phyloP scores from a whole-genome alignment of 2,797 vertebrate genomes.

The Melanotaenia trifasciata region DNA sequence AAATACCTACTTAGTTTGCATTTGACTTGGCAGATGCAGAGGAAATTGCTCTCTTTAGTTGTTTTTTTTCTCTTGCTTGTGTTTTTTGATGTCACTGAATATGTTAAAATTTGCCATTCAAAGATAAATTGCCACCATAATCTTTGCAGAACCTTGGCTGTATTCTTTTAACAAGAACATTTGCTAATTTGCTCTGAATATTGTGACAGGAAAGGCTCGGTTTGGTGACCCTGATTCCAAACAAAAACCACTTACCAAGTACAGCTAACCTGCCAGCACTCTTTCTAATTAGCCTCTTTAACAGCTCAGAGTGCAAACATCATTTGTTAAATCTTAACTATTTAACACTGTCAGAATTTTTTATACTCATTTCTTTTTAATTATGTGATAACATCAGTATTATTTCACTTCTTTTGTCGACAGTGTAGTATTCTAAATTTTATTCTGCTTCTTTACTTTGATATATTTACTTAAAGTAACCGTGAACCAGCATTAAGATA shows the following conservation, averaged over 20 bases:
- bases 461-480: not conserved
- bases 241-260: constrained; percentile 16
- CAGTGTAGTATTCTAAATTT: not conserved
- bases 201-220: constrained; percentile 11
- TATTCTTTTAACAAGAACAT: constrained; percentile 24
- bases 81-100: constrained; percentile 35
- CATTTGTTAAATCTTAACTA: constrained; percentile 13
- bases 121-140: constrained; percentile 16
- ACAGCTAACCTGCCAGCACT: not conserved
- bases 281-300: not conserved
- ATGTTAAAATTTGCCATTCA: constrained; percentile 31
- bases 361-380: not conserved
- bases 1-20: constrained; percentile 61
- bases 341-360: not conserved
- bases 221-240: constrained; percentile 6
- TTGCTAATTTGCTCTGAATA: constrained; percentile 8
- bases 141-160: not conserved
- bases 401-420: constrained; percentile 4
- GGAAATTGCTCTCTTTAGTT: constrained; percentile 63
- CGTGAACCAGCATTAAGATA: constrained; percentile 2
- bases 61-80: constrained; percentile 31
- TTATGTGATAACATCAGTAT: not conserved
- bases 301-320: not conserved
- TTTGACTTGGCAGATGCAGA: constrained; percentile 67
- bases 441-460: constrained; percentile 1